Percentiles rank a stretch among this genome's conserved stretches.
Evolutionary conservation across 2,113 vertebrate species (phyloP).

Genomic region (Mormoops blainvillei): DNA sequence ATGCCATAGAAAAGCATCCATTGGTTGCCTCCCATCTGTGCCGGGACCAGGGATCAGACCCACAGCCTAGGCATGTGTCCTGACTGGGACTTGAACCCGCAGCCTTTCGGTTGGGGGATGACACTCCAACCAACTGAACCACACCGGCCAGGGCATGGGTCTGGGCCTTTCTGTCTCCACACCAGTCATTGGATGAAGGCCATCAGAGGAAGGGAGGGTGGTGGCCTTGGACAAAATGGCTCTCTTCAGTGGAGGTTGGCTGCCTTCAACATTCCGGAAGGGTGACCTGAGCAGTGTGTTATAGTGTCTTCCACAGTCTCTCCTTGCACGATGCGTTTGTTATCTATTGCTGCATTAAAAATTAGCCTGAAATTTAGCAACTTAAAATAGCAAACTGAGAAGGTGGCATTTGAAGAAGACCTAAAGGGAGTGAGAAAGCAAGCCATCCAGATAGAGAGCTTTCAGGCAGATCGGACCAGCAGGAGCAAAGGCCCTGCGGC

Average conservation of each 20-base stretch:
- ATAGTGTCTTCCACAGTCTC: not conserved
- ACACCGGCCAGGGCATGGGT: too few species aligned
- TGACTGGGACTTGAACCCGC: too few species aligned
- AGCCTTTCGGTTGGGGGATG: too few species aligned
- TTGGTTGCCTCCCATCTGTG: too few species aligned
- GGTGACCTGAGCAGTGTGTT: not conserved
- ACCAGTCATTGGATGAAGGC: not conserved
- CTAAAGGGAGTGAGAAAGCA: not conserved
- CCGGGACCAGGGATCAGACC: too few species aligned
- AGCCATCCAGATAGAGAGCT: not conserved
- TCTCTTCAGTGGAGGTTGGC: not conserved
- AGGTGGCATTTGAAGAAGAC: not conserved
- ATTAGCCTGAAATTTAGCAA: not conserved
- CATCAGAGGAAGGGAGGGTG: not conserved
- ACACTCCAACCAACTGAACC: too few species aligned
- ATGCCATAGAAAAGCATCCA: too few species aligned
- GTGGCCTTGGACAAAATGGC: not conserved
- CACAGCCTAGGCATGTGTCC: too few species aligned
- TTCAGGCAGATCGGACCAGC: not conserved
- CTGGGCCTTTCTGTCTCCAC: not conserved
- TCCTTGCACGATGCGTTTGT: not conserved
- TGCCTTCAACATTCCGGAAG: not conserved
- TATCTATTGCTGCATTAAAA: not conserved
- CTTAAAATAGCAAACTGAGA: not conserved
- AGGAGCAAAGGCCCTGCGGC: not conserved